Base-by-base conservation (phyloP, 2,797 vertebrate species). In the Melopsittacus undulatus region DNA sequence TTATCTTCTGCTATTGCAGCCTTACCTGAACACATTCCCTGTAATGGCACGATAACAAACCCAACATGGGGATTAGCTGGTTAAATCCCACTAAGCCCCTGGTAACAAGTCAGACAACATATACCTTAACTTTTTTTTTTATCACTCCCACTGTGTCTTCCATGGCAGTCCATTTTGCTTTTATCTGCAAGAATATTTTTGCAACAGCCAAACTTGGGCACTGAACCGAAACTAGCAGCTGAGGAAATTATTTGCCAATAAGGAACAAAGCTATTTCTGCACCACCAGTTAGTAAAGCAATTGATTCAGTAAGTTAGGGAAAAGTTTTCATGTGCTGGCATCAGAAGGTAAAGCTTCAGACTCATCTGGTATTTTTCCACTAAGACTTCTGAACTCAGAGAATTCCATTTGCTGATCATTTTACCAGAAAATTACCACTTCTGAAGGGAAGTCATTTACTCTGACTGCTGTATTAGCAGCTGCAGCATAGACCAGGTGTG, bases 351-450 rank as follows among this genome's bases (percentile, higher is more conserved):
- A 92, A 89, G 63, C 78, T 83, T 95, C 83, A 86, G 80, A 51
- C 38, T 95, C 20, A 10, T 87, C 92, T 94, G 86, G 94, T 97
- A 94, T 93, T 97, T 97, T 97, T 94, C 95, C 94, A 93, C 90
- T 94, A 90, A 93, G 90, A 76, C 79, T 93, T 94, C 85, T 94
- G 90, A 96, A 92, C 89, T 89, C 9, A 0, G 70, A 93, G 82
- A 90, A 95, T 93, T 94, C 93, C 93, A 95, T 94, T 96, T 94
- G 88, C 88, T 96, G 92, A 95, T 93, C 83, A 75, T 94, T 94
- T 95, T 92, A 96, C 95, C 94, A 96, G 92, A 97, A 97, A 96
- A 95, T 96, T 95, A 91, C 96, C 64, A 68, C 78, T 97, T 96
- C 92, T 93, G 89, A 94, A 94, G 89, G 63, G 49, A 95, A 94